Evolutionary conservation across 2,888 invertebrate genomes (phyloP), one percentile per base, ranked within the genome.

Genomic region (Meghimatium bilineatum): DNA sequence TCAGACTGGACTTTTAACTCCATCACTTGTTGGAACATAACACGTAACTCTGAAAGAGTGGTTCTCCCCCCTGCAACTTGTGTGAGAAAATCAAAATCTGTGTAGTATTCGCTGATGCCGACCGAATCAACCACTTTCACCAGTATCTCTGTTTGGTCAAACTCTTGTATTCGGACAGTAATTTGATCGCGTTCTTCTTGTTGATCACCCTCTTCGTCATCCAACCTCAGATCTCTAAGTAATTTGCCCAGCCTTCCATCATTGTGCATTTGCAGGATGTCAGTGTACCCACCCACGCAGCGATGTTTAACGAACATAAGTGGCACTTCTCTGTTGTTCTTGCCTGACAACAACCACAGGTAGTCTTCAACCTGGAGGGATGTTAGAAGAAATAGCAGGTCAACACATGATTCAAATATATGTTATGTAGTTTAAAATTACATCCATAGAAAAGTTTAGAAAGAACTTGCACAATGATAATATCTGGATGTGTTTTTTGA

Each of bases 251-350:
- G 82, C 20, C 20, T 60, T 6, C 49, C 66, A 1, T 60, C 66
- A 6, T 52, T 32, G 63, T 82, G 75, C 74, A 82, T 52, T 14
- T 38, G 66, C 17, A 63, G 0, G 38, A 82, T 82, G 32, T 82
- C 72, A 44, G 29, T 6, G 49, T 82, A 82, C 29, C 82, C 75
- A 34, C 82, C 82, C 29, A 67, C 23, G 32, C 20, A 74, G 1
- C 36, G 52, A 0, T 29, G 32, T 17, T 66, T 75, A 8, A 82
- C 52, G 34, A 82, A 82, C 75, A 82, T n/a, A 10, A 82, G 82
- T 1, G 82, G 82, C 12, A 82, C 82, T 34, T 82, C 75, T 60
- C 82, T 75, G 82, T 82, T 82, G 49, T 82, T 82, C 66, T 52
- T 66, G 12, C 82, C 82, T 10, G 82, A 72, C 3, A 82, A 49